Conservation (phyloP, 2,113 vertebrate species). For the Platysternon megacephalum region DNA sequence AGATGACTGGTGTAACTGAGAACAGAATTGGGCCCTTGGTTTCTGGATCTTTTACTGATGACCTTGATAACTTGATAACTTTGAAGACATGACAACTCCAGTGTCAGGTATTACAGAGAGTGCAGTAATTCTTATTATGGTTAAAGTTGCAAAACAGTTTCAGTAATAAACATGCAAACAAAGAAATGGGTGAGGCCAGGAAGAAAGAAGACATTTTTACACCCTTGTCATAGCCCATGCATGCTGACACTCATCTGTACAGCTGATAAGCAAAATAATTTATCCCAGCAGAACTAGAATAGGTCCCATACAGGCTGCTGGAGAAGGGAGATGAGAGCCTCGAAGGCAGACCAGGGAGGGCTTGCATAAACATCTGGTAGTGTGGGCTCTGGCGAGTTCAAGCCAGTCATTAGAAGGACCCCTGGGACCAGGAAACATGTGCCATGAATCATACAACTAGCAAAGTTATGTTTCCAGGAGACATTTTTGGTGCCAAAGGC, state of each 20-base stretch:
- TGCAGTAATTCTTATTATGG: background rate
- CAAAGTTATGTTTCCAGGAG: background rate
- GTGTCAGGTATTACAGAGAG: background rate
- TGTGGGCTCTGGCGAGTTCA: background rate
- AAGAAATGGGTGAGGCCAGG: background rate
- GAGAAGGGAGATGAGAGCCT: background rate
- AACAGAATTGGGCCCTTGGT: background rate
- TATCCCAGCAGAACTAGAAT: background rate
- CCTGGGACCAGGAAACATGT: accelerated
- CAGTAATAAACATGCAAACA: background rate
- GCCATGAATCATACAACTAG: background rate
- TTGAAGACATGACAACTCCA: background rate
- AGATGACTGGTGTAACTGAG: background rate
- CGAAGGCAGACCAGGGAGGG: background rate
- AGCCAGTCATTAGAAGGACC: background rate
- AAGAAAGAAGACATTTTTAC: background rate
- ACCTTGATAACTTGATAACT: background rate
- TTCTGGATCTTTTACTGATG: background rate
- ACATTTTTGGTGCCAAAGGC: background rate
- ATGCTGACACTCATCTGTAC: background rate
- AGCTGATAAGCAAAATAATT: background rate
- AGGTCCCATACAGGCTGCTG: background rate
- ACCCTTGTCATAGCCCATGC: background rate
- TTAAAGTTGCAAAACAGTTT: background rate
- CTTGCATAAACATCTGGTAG: background rate